phyloP scores from a whole-genome alignment of 2,797 vertebrate genomes.

The Rachycentron canadum region DNA sequence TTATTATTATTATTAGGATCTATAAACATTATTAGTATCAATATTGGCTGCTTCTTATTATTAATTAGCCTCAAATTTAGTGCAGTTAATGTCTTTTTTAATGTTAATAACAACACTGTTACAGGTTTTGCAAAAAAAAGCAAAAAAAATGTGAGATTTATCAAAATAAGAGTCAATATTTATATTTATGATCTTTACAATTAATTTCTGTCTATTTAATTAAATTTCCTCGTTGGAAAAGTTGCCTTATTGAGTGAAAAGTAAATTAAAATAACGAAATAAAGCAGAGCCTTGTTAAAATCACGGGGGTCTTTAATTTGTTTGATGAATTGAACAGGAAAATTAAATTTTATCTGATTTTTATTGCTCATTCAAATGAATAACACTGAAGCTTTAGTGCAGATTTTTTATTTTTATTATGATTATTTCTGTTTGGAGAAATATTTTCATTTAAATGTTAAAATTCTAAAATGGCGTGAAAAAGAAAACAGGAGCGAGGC shows the following conservation, averaged over 20 bases:
- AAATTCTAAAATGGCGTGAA: neutral
- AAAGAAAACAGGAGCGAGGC: constrained; percentile 21
- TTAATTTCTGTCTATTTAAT: neutral
- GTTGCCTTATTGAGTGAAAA: neutral
- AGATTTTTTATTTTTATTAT: too few species aligned
- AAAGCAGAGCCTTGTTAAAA: neutral
- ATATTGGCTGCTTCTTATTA: constrained; percentile 1
- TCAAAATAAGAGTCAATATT: neutral
- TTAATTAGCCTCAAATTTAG: neutral
- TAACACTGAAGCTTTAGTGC: too few species aligned
- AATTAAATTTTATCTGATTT: neutral
- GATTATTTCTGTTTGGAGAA: neutral
- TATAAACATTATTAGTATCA: neutral
- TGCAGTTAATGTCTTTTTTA: neutral
- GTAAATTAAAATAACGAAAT: neutral
- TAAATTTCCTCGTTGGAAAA: neutral
- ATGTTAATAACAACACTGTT: neutral
- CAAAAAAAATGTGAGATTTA: neutral
- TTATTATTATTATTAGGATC: neutral
- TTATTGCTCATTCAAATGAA: neutral
- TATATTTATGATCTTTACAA: constrained; percentile 1
- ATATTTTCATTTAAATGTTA: neutral
- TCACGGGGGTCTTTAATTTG: neutral
- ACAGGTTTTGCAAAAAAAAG: too few species aligned
- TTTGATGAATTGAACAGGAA: neutral